These are phyloP conservation scores for Trichosurus vulpecula DNA, from an alignment of 2,797 vertebrate species.

Conservation along the genomic window DNA sequence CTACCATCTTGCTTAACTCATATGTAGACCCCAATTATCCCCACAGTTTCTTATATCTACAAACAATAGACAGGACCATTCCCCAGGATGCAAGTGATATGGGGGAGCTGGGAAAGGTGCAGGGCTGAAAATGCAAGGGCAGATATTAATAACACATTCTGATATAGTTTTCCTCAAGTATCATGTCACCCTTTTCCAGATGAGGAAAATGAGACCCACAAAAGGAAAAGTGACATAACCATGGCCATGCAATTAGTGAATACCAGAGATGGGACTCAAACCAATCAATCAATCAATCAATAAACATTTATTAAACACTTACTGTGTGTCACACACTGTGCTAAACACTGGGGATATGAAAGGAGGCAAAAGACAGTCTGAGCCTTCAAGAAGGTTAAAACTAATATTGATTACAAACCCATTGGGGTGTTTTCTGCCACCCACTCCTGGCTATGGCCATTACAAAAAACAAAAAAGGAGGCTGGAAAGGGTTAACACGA, in stretches of 20 bases:
- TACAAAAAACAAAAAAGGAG: background rate
- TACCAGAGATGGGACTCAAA: background rate
- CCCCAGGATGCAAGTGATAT: background rate
- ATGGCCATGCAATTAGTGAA: background rate
- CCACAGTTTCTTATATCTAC: constrained; percentile 55
- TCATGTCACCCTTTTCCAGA: background rate
- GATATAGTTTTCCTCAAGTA: background rate
- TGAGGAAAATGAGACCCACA: background rate
- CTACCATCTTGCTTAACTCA: constrained; percentile 4
- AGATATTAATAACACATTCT: background rate
- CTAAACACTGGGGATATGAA: background rate
- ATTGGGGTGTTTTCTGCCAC: background rate
- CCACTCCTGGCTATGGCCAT: background rate
- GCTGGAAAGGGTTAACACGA: background rate
- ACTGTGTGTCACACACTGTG: background rate
- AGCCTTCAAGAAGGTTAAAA: background rate
- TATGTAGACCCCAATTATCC: constrained; percentile 28
- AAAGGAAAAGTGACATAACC: background rate
- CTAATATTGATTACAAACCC: background rate
- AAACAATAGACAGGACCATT: constrained; percentile 12
- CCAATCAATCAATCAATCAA: background rate
- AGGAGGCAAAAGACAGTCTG: background rate
- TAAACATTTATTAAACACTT: background rate
- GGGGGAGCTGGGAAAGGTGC: background rate
- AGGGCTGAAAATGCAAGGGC: background rate